Base-by-base conservation (phyloP, 2,113 vertebrate genomes). In the Chloropsis cyanopogon region DNA sequence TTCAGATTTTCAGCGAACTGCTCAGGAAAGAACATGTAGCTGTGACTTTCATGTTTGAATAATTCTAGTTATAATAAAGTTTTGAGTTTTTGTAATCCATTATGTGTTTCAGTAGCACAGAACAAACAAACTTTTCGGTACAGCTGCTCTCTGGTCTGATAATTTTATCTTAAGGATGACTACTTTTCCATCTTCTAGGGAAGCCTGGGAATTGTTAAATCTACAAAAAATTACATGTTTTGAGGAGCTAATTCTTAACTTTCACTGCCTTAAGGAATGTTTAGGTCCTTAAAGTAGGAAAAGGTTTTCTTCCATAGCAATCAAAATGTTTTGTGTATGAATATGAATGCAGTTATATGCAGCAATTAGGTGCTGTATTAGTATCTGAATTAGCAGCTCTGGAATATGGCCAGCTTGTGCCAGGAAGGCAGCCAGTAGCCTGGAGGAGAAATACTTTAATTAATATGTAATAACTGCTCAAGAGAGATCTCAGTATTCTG, bases 391-490 rank as follows among this genome's bases (percentile, higher is more conserved):
- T 93, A 94, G 20, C 63, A 92, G 56, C 79, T 90, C 75, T 95
- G 85, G 87, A 77, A 59, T 54, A 37, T 23, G 64, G 85, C 94
- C 93, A 94, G 75, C 17, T 63, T 93, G 87, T 93, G 81, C 77
- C 52, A 96, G 96, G 93, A 96, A 96, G 54, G 47, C 24, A 50
- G 95, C 95, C 95, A 96, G 35, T 80, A 88, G 64, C 93, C 87
- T 70, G 37, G 31, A 91, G 93, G 63, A 88, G 42, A 82, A 88
- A 80, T 83, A 73, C 70, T 91, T 94, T 78, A 71, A 93, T 96
- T 94, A 88, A 49, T 86, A 44, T 64, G 66, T 93, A 95, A 82
- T 93, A 89, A 91, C 39, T 87, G 35, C 42, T 80, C 24, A 50
- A 37, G 39, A 94, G 68, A 70, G 12, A 47, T 63, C 46, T 59